Conservation (phyloP, 2,113 vertebrate genomes). For the Aviceda subcristata region DNA sequence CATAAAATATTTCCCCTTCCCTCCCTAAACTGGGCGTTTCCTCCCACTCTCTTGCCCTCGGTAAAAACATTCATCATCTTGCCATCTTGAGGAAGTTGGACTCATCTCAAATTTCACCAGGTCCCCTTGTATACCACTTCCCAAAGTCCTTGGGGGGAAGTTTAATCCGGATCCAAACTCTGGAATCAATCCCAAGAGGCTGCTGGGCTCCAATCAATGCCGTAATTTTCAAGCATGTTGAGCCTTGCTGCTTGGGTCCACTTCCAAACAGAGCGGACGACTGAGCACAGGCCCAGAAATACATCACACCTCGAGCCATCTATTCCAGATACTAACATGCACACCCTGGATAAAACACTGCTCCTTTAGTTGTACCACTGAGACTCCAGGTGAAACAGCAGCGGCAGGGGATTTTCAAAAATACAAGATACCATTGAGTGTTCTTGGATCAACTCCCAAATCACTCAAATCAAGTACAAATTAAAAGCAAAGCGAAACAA, state of each 20-base stretch:
- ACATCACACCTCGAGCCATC: not conserved
- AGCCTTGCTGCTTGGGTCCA: slow-evolving; percentile 33
- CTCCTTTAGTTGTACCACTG: not conserved
- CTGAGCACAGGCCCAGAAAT: not conserved
- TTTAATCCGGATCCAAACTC: slow-evolving; percentile 53
- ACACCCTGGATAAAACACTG: not conserved
- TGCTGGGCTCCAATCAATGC: slow-evolving; percentile 10
- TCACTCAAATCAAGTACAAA: not conserved
- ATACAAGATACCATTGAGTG: not conserved
- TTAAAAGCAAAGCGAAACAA: too few species aligned
- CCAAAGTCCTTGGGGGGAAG: slow-evolving; percentile 51
- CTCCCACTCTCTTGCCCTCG: slow-evolving; percentile 54
- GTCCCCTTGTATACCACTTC: slow-evolving; percentile 29
- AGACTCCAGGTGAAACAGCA: not conserved
- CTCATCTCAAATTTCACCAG: slow-evolving; percentile 48
- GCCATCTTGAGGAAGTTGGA: slow-evolving; percentile 59
- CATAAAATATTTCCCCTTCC: slow-evolving; percentile 58
- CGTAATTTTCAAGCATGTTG: slow-evolving; percentile 26
- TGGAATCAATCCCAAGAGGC: slow-evolving; percentile 27
- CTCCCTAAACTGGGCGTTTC: slow-evolving; percentile 48
- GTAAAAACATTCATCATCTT: slow-evolving; percentile 62
- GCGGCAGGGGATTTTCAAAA: not conserved
- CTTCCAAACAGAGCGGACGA: not conserved
- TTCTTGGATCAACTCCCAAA: not conserved
- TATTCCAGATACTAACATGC: not conserved